Evolutionary conservation across 1,140 invertebrate species (phyloP).

Genomic region (Aphis gossypii): DNA sequence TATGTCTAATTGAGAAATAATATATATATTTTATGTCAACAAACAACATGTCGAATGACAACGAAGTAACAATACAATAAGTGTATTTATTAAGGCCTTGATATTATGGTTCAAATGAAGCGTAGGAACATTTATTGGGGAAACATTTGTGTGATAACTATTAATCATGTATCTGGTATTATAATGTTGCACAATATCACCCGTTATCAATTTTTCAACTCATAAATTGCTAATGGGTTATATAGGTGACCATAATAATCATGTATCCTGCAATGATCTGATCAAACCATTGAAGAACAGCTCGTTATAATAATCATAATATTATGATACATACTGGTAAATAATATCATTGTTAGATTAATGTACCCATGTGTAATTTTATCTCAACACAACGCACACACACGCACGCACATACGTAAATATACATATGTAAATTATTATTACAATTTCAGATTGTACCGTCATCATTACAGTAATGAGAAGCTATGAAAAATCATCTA

Average conservation of each 20-base stretch:
- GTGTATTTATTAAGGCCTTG: neutral
- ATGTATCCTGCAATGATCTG: neutral
- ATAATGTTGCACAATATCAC: neutral
- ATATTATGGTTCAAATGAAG: neutral
- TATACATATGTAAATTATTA: neutral
- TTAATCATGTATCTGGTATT: neutral
- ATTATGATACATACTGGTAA: no score
- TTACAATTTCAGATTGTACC: neutral
- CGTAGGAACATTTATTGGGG: neutral
- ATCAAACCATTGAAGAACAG: neutral
- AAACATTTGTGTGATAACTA: neutral
- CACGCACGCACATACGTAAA: no score
- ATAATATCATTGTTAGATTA: neutral
- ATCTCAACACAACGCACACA: neutral
- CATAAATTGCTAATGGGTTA: neutral
- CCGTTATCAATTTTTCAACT: neutral
- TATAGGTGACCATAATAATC: neutral
- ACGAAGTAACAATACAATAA: neutral
- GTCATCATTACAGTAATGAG: neutral
- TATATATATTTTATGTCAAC: neutral
- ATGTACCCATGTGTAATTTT: neutral
- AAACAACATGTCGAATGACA: neutral
- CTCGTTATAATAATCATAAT: neutral
- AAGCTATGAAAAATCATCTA: neutral
- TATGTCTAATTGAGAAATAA: neutral